Conservation (phyloP, 2,888 invertebrate genomes). For the Drosophila imparisetae region DNA sequence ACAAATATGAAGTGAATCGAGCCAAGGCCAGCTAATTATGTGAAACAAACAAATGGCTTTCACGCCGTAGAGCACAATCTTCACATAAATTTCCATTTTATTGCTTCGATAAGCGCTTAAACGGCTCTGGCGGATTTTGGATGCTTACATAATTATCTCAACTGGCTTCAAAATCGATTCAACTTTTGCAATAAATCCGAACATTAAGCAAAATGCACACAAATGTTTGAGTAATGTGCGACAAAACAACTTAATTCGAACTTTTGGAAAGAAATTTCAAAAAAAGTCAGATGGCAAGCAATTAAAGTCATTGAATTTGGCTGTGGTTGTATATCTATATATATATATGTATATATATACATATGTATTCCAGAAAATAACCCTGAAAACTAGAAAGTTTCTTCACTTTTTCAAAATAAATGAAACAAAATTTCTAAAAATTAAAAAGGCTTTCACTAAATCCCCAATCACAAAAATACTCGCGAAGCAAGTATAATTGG, state of each 20-base stretch:
- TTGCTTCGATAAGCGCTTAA: slow-evolving; percentile 18
- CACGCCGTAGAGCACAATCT: background rate
- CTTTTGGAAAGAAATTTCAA: background rate
- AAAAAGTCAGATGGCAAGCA: background rate
- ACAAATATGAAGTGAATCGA: slow-evolving; percentile 10
- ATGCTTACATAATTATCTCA: slow-evolving; percentile 4
- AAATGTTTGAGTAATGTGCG: background rate
- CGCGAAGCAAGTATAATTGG: background rate
- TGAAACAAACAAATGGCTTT: slow-evolving; percentile 1
- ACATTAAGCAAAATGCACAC: background rate
- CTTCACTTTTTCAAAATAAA: background rate
- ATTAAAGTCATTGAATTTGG: slow-evolving; percentile 9
- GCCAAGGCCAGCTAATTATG: slow-evolving; percentile 21
- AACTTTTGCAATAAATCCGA: background rate
- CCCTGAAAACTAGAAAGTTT: background rate
- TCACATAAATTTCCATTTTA: slow-evolving; percentile 23
- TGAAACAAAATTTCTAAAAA: background rate
- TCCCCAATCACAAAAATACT: background rate
- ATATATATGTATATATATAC: background rate
- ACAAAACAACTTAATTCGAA: background rate
- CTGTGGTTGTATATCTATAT: background rate
- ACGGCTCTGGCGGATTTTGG: background rate
- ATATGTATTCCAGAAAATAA: background rate
- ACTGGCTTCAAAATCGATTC: slow-evolving; percentile 1
- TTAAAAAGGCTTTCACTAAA: background rate